Evolutionary conservation across 2,888 invertebrate genomes (phyloP).

Genomic region (Ophioninae sp.): DNA sequence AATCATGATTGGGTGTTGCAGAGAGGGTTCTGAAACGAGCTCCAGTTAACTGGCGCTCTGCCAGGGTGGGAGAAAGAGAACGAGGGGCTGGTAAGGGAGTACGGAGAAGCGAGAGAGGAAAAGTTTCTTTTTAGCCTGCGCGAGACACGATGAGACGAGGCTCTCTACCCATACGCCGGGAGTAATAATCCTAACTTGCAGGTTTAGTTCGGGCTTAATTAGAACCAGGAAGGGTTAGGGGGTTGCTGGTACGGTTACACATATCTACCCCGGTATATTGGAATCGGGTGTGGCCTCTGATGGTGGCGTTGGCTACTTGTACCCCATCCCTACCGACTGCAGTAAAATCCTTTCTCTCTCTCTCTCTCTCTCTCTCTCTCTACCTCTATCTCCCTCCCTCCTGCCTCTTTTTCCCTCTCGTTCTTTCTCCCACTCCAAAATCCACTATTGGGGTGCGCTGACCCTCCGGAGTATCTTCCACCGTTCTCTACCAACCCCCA

Average conservation of each 20-base stretch:
- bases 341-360: slow-evolving; percentile 52
- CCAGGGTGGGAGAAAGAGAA: slow-evolving; percentile 47
- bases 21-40: slow-evolving; percentile 57
- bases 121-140: slow-evolving; percentile 54
- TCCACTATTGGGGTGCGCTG: slow-evolving; percentile 19
- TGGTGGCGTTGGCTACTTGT: slow-evolving; percentile 61
- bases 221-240: slow-evolving; percentile 75
- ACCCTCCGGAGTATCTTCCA: slow-evolving; percentile 44
- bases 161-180: slow-evolving; percentile 60
- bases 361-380: slow-evolving; percentile 37
- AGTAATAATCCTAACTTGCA: slow-evolving; percentile 80
- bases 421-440: slow-evolving; percentile 31
- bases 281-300: slow-evolving; percentile 64
- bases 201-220: slow-evolving; percentile 78
- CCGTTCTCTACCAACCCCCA: neutral
- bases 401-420: slow-evolving; percentile 27
- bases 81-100: slow-evolving; percentile 32
- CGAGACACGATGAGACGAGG: slow-evolving; percentile 43
- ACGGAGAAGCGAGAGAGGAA: slow-evolving; percentile 36
- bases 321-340: slow-evolving; percentile 60
- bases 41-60: slow-evolving; percentile 58
- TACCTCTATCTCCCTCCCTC: slow-evolving; percentile 26
- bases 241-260: slow-evolving; percentile 71
- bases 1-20: slow-evolving; percentile 63
- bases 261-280: slow-evolving; percentile 70